These are phyloP conservation scores for Tachystola acroxantha DNA, from an alignment of 2,888 invertebrate genomes.

Conservation along the genomic window DNA sequence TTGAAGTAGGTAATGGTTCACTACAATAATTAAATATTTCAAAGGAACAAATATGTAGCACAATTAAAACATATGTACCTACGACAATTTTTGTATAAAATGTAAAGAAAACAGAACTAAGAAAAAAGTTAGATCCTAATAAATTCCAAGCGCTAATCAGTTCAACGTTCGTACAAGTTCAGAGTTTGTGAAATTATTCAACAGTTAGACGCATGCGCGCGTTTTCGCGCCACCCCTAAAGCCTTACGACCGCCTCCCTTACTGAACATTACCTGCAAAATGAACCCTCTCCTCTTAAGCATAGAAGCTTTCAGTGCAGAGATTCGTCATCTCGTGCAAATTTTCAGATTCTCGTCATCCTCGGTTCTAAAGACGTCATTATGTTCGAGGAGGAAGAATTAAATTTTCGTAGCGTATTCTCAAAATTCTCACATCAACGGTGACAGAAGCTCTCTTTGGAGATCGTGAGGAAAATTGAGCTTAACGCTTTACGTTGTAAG, in stretches of 20 bases:
- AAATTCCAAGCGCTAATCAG: conserved; percentile 25
- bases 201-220: conserved; percentile 71
- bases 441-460: conserved; percentile 12
- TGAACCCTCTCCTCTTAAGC: conserved; percentile 52
- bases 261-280: conserved; percentile 48
- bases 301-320: conserved; percentile 42
- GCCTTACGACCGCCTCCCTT: conserved; percentile 74
- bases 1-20: too few species aligned
- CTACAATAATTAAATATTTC: too few species aligned
- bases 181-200: conserved; percentile 54
- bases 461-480: conserved; percentile 25
- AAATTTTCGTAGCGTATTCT: conserved; percentile 61
- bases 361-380: conserved; percentile 71
- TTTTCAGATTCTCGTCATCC: conserved; percentile 54
- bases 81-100: too few species aligned
- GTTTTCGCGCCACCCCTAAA: conserved; percentile 73
- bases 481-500: conserved; percentile 24
- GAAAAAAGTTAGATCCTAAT: conserved; percentile 8
- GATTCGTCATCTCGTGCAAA: conserved; percentile 47
- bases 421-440: conserved; percentile 41
- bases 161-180: conserved; percentile 40
- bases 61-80: too few species aligned
- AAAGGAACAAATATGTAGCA: too few species aligned
- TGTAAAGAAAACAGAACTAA: neutral
- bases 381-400: conserved; percentile 67